These are phyloP conservation scores for Eufriesea mexicana DNA, from an alignment of 1,140 invertebrate genomes.

Conservation along the genomic window DNA sequence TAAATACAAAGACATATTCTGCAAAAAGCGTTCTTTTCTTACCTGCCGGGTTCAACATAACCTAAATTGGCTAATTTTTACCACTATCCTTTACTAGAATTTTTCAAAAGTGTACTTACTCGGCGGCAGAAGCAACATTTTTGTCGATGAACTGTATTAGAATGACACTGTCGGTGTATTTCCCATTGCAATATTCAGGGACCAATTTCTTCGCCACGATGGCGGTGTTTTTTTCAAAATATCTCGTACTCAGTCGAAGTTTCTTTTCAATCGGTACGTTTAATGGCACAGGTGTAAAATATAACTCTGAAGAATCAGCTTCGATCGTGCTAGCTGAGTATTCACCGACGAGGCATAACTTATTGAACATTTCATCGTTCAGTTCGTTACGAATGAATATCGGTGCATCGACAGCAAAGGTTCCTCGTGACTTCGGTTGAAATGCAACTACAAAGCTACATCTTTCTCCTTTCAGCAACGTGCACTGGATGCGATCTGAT, in stretches of 20 bases:
- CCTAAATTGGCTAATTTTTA: no score
- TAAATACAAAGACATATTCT: no score
- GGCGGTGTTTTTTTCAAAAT: slow-evolving; percentile 39
- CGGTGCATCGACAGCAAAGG: slow-evolving; percentile 49
- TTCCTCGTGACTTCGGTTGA: slow-evolving; percentile 41
- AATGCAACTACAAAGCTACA: slow-evolving; percentile 55
- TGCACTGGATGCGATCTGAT: slow-evolving; percentile 35
- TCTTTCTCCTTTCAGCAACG: slow-evolving; percentile 17
- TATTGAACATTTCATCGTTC: slow-evolving; percentile 56
- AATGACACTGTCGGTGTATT: slow-evolving; percentile 34
- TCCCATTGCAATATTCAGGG: slow-evolving; percentile 30
- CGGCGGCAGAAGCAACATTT: neutral
- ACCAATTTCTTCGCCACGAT: slow-evolving; percentile 30
- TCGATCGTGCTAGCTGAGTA: slow-evolving; percentile 45
- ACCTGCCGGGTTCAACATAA: no score
- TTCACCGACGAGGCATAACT: slow-evolving; percentile 53
- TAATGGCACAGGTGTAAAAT: slow-evolving; percentile 59
- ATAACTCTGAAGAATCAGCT: slow-evolving; percentile 54
- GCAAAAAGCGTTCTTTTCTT: no score
- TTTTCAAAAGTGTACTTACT: slow-evolving; percentile 26
- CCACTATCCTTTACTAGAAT: neutral
- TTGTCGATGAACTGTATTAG: slow-evolving; percentile 40
- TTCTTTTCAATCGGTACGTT: slow-evolving; percentile 31
- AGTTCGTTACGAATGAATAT: slow-evolving; percentile 53
- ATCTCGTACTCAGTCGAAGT: slow-evolving; percentile 35